These are phyloP conservation scores for Erebia epiphron DNA, from an alignment of 2,888 invertebrate genomes.

Conservation along the genomic window DNA sequence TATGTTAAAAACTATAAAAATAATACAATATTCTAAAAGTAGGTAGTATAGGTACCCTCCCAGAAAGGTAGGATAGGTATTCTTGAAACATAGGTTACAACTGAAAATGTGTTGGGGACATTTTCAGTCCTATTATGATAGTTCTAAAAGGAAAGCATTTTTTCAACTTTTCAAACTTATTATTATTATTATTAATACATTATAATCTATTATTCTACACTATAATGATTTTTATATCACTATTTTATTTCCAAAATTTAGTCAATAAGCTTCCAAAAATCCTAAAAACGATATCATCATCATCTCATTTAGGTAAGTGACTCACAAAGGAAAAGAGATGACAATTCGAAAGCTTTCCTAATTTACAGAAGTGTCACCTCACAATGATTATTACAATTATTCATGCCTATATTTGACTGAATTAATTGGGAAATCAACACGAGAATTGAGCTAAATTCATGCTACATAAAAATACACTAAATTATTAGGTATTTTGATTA, in stretches of 20 bases:
- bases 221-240: background rate
- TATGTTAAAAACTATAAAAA: too few species aligned
- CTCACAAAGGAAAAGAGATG: slow-evolving; percentile 31
- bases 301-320: slow-evolving; percentile 10
- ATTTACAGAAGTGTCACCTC: slow-evolving; percentile 43
- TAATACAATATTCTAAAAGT: too few species aligned
- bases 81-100: too few species aligned
- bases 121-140: background rate
- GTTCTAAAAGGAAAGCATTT: background rate
- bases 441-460: slow-evolving; percentile 49
- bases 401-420: slow-evolving; percentile 43
- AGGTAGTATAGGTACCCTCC: too few species aligned
- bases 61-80: too few species aligned
- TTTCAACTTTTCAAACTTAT: background rate
- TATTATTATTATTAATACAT: background rate
- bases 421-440: slow-evolving; percentile 50
- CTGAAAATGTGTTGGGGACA: too few species aligned
- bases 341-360: slow-evolving; percentile 36
- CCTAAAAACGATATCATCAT: slow-evolving; percentile 1
- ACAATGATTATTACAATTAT: slow-evolving; percentile 44
- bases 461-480: slow-evolving; percentile 23
- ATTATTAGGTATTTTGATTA: background rate
- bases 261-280: background rate
- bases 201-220: background rate
- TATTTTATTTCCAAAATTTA: background rate